Conservation (phyloP, 2,113 vertebrate species). For the Paracanthobrama guichenoti region DNA sequence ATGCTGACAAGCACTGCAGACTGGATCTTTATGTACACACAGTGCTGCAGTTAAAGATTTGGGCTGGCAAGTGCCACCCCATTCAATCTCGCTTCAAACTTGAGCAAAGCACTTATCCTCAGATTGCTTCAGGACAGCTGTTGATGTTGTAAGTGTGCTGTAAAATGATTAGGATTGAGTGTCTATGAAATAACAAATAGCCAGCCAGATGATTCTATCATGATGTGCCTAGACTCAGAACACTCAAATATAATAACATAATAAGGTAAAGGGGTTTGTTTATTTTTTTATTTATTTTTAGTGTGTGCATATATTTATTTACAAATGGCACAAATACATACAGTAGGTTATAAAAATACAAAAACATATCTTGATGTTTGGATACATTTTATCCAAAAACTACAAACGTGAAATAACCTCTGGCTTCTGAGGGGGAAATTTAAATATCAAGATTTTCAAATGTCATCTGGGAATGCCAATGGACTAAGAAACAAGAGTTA, state of each 20-base stretch:
- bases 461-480: background rate
- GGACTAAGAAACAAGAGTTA: background rate
- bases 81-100: constrained; percentile 7
- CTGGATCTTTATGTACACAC: background rate
- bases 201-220: background rate
- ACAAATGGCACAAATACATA: background rate
- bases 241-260: constrained; percentile 6
- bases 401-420: background rate
- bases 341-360: background rate
- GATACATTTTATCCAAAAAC: background rate
- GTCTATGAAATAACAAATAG: constrained; percentile 18
- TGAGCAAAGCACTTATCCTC: constrained; percentile 13
- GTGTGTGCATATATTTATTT: background rate
- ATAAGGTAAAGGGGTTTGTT: constrained; percentile 9
- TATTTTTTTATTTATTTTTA: background rate
- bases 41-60: constrained; percentile 13
- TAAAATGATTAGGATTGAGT: constrained; percentile 17
- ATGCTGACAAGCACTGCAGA: background rate
- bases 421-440: background rate
- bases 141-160: constrained; percentile 14
- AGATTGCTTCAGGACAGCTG: background rate
- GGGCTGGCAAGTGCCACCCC: background rate
- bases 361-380: background rate
- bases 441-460: background rate
- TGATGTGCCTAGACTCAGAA: background rate